These are phyloP conservation scores for Oscheius sp. DNA, from an alignment of 2,888 invertebrate genomes.

Conservation along the genomic window DNA sequence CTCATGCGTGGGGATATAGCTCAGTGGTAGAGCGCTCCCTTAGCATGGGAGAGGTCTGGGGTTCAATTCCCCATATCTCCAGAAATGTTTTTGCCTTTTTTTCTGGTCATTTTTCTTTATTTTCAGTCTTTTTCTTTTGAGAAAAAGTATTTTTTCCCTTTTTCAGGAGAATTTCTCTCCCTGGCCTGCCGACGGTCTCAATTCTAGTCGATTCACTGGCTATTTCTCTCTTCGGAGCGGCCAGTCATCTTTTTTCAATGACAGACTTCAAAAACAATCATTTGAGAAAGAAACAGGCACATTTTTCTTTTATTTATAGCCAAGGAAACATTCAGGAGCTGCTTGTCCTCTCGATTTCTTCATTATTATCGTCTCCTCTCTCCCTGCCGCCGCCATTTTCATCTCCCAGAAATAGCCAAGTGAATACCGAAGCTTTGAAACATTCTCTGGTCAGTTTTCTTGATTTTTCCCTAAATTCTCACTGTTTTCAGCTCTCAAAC, in stretches of 20 bases:
- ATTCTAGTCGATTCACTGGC: slow-evolving; percentile 48
- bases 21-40: slow-evolving; percentile 59
- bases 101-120: background rate
- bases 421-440: slow-evolving; percentile 51
- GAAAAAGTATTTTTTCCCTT: background rate
- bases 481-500: slow-evolving; percentile 14
- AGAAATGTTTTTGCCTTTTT: background rate
- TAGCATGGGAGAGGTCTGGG: slow-evolving; percentile 58
- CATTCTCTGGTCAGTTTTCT: slow-evolving; percentile 45
- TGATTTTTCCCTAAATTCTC: background rate
- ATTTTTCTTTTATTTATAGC: background rate
- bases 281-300: slow-evolving; percentile 50
- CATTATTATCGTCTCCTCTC: slow-evolving; percentile 33
- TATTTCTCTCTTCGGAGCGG: slow-evolving; percentile 51
- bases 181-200: slow-evolving; percentile 32
- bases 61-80: slow-evolving; percentile 52
- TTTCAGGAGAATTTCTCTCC: background rate
- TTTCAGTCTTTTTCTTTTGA: background rate
- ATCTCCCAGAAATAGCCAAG: slow-evolving; percentile 52
- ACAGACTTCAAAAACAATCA: slow-evolving; percentile 52
- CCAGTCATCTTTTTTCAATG: slow-evolving; percentile 48
- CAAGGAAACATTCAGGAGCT: slow-evolving; percentile 26
- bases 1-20: slow-evolving; percentile 40
- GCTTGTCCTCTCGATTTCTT: slow-evolving; percentile 49
- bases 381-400: slow-evolving; percentile 23